Evolutionary conservation across 2,797 vertebrate species (phyloP), one percentile per base, ranked within the genome.

Genomic region (Toxotes lorentzi): DNA sequence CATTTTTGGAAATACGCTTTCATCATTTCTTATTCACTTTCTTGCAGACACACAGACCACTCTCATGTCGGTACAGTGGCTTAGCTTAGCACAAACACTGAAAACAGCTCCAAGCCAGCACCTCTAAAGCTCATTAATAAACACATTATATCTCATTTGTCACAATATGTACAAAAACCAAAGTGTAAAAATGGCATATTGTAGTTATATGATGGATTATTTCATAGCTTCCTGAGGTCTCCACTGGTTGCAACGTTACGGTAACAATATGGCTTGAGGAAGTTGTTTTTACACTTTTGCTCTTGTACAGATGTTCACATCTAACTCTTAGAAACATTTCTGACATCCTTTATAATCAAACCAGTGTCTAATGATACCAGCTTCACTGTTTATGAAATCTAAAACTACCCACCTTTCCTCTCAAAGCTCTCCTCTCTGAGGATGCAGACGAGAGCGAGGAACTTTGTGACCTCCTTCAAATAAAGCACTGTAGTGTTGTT

Each of bases 401-500:
- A 4, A 60, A 38, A n/a, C 13, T 2, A 23, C 83, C 10, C 30
- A 98, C 98, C 98, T 98, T 99, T 99, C 85, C 97, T 96, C 88
- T 98, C 97, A 88, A 99, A 99, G 94, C 97, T 97, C 93, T 99
- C 97, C 93, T 99, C 98, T 92, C 98, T 94, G 91, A 98, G 97
- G 92, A 98, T 98, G 92, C 98, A 99, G 84, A 99, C 97, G 70
- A 99, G 94, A 4, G 97, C 97, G 64, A 99, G 95, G 94, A 99
- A 99, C 92, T 96, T 98, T 51, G 98, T 99, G 90, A 99, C 97
- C 93, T 99, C 97, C 92, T 99, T 99, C 92, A 99, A 93, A 93
- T 99, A 99, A 68, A 99, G 95, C 82, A 99, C 98, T 0, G 98
- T 99, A 80, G 97, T 98, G 90, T 99, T 99, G 94, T 98, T 99